phyloP scores from a whole-genome alignment of 2,113 vertebrate species.

The Megaptera novaeangliae region DNA sequence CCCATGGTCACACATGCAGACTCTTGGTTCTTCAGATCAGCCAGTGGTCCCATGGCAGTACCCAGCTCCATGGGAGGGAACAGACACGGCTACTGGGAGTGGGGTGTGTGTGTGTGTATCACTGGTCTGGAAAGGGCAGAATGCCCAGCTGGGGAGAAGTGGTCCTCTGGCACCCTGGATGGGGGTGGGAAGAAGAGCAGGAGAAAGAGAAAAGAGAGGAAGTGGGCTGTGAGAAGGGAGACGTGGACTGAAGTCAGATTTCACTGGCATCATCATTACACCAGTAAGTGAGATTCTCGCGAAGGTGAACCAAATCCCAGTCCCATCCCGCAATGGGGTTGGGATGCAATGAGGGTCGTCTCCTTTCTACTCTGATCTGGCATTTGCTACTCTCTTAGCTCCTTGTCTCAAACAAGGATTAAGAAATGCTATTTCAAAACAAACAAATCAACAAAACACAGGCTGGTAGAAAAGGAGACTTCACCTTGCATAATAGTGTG shows the following conservation, averaged over 20 bases:
- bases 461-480: neutral
- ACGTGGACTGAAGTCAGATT: neutral
- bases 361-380: neutral
- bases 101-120: fast-evolving
- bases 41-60: neutral
- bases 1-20: neutral
- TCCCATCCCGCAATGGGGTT: neutral
- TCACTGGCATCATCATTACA: neutral
- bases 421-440: neutral
- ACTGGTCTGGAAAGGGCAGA: neutral
- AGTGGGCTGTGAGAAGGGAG: neutral
- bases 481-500: neutral
- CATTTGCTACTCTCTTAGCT: neutral
- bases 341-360: neutral
- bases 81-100: neutral
- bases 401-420: neutral
- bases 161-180: neutral
- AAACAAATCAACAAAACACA: neutral
- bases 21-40: neutral
- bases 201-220: neutral
- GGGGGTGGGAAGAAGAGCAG: neutral
- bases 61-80: neutral
- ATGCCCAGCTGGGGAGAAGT: neutral
- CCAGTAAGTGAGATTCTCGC: neutral
- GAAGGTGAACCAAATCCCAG: neutral